Percentiles rank a stretch among this genome's conserved stretches.
These are phyloP conservation scores for Aphidius colemani DNA, from an alignment of 2,888 invertebrate genomes.

Conservation along the genomic window DNA sequence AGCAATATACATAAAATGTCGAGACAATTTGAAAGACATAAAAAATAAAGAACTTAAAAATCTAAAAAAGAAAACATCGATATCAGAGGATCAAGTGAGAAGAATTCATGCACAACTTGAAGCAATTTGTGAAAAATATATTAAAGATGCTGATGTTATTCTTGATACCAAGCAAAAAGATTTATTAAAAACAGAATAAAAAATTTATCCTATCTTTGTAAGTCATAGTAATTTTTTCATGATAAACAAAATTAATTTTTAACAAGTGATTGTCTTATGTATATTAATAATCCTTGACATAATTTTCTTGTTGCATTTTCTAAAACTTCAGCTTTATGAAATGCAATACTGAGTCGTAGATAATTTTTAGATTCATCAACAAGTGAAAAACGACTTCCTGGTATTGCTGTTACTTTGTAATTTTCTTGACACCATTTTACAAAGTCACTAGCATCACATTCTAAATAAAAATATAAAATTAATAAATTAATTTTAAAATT, in stretches of 20 bases:
- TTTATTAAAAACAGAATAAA: constrained; percentile 64
- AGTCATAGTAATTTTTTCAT: no score
- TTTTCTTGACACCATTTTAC: constrained; percentile 57
- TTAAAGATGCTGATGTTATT: constrained; percentile 68
- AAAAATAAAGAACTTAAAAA: constrained; percentile 75
- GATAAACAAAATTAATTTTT: no score
- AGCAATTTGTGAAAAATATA: constrained; percentile 71
- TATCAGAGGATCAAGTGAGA: constrained; percentile 73
- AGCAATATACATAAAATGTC: constrained; percentile 76
- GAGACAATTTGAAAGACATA: constrained; percentile 75
- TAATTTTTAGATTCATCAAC: constrained; percentile 54
- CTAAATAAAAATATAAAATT: constrained; percentile 32
- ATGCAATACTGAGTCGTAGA: constrained; percentile 63
- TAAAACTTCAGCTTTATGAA: constrained; percentile 58
- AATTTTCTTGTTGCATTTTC: constrained; percentile 53
- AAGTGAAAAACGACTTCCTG: constrained; percentile 59
- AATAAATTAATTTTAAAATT: no score
- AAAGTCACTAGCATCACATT: constrained; percentile 56
- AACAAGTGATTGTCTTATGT: constrained; percentile 33
- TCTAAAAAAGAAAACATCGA: constrained; percentile 71
- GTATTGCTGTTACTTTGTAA: constrained; percentile 60
- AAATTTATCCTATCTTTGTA: no score
- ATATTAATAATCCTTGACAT: constrained; percentile 55
- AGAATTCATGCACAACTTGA: constrained; percentile 73
- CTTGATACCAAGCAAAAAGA: constrained; percentile 76